Conservation (phyloP, 1,140 invertebrate species). For the Ooceraea biroi region DNA sequence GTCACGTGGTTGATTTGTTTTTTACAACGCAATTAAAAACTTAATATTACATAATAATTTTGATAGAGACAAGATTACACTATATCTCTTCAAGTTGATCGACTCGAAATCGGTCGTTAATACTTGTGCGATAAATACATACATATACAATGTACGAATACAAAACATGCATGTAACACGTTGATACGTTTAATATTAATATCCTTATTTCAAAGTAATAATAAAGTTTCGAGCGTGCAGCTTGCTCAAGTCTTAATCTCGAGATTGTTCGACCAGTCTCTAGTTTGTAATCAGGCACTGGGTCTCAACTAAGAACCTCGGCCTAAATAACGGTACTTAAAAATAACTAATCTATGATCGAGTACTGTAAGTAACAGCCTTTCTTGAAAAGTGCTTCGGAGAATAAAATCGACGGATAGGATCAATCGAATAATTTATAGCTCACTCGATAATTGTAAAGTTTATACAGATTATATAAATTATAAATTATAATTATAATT, state of each 20-base stretch:
- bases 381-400: constrained; percentile 25
- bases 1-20: background rate
- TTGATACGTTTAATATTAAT: background rate
- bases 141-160: constrained; percentile 1
- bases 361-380: constrained; percentile 52
- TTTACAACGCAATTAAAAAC: background rate
- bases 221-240: constrained; percentile 4
- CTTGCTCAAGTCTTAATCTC: constrained; percentile 43
- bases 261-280: constrained; percentile 52
- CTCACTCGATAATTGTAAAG: constrained; percentile 15
- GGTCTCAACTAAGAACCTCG: constrained; percentile 55
- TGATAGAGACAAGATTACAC: background rate
- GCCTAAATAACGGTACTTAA: constrained; percentile 45
- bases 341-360: constrained; percentile 31
- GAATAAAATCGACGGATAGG: background rate
- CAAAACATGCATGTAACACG: too few species aligned
- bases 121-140: background rate
- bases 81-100: too few species aligned
- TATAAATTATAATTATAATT: too few species aligned
- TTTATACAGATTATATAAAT: too few species aligned
- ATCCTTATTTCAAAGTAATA: constrained; percentile 12
- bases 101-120: background rate
- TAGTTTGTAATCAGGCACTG: constrained; percentile 57
- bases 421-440: constrained; percentile 3
- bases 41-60: constrained; percentile 23